phyloP scores from a whole-genome alignment of 2,113 vertebrate species.

The Procavia capensis region DNA sequence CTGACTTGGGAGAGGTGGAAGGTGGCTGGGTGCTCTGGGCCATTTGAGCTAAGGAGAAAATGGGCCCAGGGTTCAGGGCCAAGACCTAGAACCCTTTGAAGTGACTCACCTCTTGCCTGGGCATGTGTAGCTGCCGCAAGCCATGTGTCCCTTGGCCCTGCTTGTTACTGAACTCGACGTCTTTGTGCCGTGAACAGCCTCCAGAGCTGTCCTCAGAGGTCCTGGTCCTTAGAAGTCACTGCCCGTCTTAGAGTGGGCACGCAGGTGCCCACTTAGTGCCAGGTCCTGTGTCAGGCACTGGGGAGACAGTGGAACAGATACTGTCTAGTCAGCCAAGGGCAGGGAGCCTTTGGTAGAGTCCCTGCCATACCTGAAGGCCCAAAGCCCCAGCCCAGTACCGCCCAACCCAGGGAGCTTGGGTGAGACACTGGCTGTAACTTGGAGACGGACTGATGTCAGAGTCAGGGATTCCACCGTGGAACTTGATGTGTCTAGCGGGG shows the following conservation, averaged over 20 bases:
- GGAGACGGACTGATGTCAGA: not conserved
- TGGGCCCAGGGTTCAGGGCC: not conserved
- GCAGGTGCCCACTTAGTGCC: not conserved
- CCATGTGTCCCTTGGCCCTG: rapidly evolving
- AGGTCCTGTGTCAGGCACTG: not conserved
- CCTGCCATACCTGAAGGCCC: not conserved
- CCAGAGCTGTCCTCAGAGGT: not conserved
- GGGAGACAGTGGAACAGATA: not conserved
- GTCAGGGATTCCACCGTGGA: not conserved
- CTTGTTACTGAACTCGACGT: not conserved
- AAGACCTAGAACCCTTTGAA: not conserved
- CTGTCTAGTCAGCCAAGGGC: not conserved
- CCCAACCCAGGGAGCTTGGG: not conserved
- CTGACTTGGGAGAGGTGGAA: not conserved
- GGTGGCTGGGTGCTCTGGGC: not conserved
- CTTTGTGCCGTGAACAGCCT: too few species aligned
- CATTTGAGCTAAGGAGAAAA: not conserved
- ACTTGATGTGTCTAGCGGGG: not conserved
- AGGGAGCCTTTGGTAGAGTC: not conserved
- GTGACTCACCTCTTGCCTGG: not conserved
- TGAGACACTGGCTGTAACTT: not conserved
- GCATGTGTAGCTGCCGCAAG: not conserved
- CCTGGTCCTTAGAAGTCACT: not conserved
- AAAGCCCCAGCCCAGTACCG: too few species aligned
- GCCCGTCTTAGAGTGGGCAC: not conserved